These are phyloP conservation scores for Drosophila vallismaia DNA, from an alignment of 2,888 invertebrate genomes.

Conservation along the genomic window DNA sequence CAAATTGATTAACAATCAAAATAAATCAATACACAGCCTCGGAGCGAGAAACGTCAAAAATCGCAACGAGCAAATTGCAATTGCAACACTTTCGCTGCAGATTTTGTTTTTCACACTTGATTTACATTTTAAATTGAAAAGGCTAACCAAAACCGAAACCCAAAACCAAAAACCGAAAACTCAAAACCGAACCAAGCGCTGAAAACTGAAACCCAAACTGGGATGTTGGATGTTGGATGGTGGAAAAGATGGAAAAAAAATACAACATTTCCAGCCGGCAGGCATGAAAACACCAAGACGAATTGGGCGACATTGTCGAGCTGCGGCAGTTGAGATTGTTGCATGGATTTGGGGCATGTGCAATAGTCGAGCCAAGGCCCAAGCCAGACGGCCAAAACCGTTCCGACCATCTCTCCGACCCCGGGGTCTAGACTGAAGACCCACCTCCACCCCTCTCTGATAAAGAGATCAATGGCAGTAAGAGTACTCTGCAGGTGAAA, in stretches of 20 bases:
- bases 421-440: slow-evolving; percentile 18
- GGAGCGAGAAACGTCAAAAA: slow-evolving; percentile 72
- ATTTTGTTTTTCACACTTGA: slow-evolving; percentile 76
- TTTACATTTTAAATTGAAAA: slow-evolving; percentile 77
- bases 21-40: slow-evolving; percentile 75
- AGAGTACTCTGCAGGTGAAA: slow-evolving; percentile 64
- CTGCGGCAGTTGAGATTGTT: slow-evolving; percentile 43
- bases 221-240: not conserved
- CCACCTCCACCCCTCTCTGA: slow-evolving; percentile 37
- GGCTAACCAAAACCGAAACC: slow-evolving; percentile 53
- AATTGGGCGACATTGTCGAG: slow-evolving; percentile 75
- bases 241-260: slow-evolving; percentile 21
- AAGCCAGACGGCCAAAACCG: slow-evolving; percentile 6
- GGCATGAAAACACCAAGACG: slow-evolving; percentile 76
- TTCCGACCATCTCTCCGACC: slow-evolving; percentile 13
- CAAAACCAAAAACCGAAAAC: slow-evolving; percentile 36
- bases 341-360: slow-evolving; percentile 62
- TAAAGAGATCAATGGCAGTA: slow-evolving; percentile 74
- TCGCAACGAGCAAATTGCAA: slow-evolving; percentile 74
- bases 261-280: slow-evolving; percentile 66
- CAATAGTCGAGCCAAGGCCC: slow-evolving; percentile 30
- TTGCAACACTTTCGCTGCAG: slow-evolving; percentile 77
- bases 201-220: slow-evolving; percentile 34
- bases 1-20: slow-evolving; percentile 78
- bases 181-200: slow-evolving; percentile 18